Percentiles rank a stretch among this genome's conserved stretches.
Evolutionary conservation across 2,888 invertebrate species (phyloP).

Genomic region (Eilema griseolum): DNA sequence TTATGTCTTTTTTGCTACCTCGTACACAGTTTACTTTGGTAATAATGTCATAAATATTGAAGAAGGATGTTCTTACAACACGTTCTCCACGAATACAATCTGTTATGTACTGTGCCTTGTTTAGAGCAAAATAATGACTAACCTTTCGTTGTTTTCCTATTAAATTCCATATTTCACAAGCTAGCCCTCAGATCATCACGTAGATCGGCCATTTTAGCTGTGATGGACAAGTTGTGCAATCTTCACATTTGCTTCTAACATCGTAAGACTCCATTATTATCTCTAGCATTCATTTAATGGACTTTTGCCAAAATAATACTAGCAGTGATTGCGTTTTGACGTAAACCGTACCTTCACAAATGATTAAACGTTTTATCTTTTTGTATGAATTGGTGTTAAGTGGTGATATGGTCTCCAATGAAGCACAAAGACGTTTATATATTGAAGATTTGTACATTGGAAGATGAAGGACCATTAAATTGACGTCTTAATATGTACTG

Average conservation of each 20-base stretch:
- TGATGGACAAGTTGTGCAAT: conserved; percentile 45
- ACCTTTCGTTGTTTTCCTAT: conserved; percentile 49
- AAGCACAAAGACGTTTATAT: not conserved
- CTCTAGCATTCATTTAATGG: conserved; percentile 5
- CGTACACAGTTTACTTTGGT: not conserved
- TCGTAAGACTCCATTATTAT: not conserved
- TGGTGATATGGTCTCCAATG: not conserved
- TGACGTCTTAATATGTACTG: not conserved
- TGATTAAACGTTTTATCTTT: conserved; percentile 1
- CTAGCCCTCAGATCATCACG: conserved; percentile 48
- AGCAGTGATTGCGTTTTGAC: not conserved
- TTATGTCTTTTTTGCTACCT: too few species aligned
- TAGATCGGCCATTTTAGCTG: conserved; percentile 44
- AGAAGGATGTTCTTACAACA: not conserved
- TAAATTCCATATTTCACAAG: conserved; percentile 52
- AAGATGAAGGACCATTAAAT: not conserved
- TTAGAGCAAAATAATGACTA: conserved; percentile 41
- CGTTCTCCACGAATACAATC: conserved; percentile 11
- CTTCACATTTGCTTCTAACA: conserved; percentile 19
- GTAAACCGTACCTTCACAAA: conserved; percentile 2
- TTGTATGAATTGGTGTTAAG: conserved; percentile 3
- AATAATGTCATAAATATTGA: not conserved
- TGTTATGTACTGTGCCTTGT: conserved; percentile 1
- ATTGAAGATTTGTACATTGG: not conserved
- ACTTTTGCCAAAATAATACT: conserved; percentile 7